Conservation (phyloP, 1,140 invertebrate genomes). For the Achroia grisella region DNA sequence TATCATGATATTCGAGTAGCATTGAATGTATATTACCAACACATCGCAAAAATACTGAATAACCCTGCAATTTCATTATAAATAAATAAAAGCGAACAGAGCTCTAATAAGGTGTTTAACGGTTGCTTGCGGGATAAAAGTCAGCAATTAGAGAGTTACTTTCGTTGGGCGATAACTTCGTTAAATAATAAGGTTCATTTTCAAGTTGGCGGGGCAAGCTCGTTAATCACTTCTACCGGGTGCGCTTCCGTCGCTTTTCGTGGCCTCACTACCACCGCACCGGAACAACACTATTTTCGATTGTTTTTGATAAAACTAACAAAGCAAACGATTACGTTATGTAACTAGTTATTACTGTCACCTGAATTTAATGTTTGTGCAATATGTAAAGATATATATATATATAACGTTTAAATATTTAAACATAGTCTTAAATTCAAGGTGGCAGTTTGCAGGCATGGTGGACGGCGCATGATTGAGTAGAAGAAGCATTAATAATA, state of each 20-base stretch:
- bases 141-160: slow-evolving; percentile 49
- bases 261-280: slow-evolving; percentile 17
- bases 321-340: slow-evolving; percentile 45
- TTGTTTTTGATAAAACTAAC: slow-evolving; percentile 67
- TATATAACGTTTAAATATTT: too few relatives aligned
- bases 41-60: too few relatives aligned
- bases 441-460: too few relatives aligned
- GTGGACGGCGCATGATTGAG: too few relatives aligned
- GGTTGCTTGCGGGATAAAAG: slow-evolving; percentile 25
- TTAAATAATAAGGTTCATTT: slow-evolving; percentile 66
- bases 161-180: slow-evolving; percentile 46
- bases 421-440: too few relatives aligned
- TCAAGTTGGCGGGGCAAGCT: slow-evolving; percentile 49
- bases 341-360: slow-evolving; percentile 6
- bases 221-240: slow-evolving; percentile 53
- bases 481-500: too few relatives aligned
- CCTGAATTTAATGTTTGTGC: too few relatives aligned
- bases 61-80: too few relatives aligned
- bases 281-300: slow-evolving; percentile 62
- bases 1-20: too few relatives aligned
- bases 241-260: slow-evolving; percentile 43
- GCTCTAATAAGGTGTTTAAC: slow-evolving; percentile 17
- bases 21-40: too few relatives aligned
- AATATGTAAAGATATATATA: too few relatives aligned
- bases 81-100: background rate